Base-by-base conservation (phyloP, 1,140 invertebrate genomes). In the Drosophila lacertosa region DNA sequence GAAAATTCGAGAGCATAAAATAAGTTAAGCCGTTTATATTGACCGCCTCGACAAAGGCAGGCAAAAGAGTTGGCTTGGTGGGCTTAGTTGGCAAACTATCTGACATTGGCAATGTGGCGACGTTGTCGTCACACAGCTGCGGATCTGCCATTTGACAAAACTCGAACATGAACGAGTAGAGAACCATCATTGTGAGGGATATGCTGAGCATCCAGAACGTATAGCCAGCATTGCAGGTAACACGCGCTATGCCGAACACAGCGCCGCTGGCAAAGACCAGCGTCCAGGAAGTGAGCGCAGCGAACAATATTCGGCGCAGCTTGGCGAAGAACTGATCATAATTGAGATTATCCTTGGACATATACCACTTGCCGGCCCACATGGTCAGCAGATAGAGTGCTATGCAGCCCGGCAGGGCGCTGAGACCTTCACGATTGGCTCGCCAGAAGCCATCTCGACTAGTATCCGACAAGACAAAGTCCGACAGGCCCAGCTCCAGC, bases 371-470 rank as follows among this genome's bases (percentile, higher is more conserved):
- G 22, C 74, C 53, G 66, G 96, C 83, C 72, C 94, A 93, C 29
- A 96, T 93, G 42, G 95, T 94, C 76, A 94, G 92, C 51, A 98
- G 92, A 90, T 98, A 98, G 1, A 99, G 90, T 3, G 94, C 93
- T 10, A 98, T 90, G 91, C 98, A 99, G 1, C 98, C 98, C 2
- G 95, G 92, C 24, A 94, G 92, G 0, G 98, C 98, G 29, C 95
- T 93, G 35, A 99, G 92, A 0, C 98, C 98, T 93, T 99, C 98
- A 72, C 97, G 93, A 91, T 99, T 99, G 0, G 97, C 95, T 60
- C 94, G 92, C 0, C 98, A 39, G 47, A 98, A 93, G 75, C 93
- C 93, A 20, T 91, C 88, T 47, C 94, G 92, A 9, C 91, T 79
- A 37, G 94, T 2, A 3, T 37, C 91, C 63, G 93, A 92, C 42